Conservation (phyloP, 2,113 vertebrate species). For the Elanoides forficatus region DNA sequence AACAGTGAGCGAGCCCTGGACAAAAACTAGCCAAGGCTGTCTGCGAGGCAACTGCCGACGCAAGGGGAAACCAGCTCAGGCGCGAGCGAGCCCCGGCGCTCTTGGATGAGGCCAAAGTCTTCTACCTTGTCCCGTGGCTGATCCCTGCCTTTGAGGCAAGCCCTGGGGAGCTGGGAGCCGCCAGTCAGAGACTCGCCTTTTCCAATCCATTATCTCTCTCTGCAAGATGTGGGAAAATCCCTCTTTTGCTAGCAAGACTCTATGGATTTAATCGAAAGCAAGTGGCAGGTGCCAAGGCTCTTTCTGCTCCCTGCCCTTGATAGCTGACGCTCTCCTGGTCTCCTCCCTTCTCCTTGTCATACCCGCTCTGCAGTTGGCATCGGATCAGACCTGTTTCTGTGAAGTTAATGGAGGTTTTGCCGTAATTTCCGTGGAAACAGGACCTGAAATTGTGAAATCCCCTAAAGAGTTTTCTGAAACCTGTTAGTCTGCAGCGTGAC, state of each 20-base stretch:
- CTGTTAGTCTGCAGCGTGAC: neutral
- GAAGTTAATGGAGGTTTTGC: neutral
- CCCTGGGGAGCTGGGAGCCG: neutral
- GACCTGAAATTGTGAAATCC: neutral
- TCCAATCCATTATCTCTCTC: neutral
- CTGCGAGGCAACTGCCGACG: no score
- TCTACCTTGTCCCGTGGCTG: neutral
- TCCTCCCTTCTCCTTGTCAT: neutral
- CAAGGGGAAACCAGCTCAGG: neutral
- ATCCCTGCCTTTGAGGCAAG: neutral
- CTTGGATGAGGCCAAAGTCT: neutral
- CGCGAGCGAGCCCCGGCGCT: rapidly evolving
- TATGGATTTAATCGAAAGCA: neutral
- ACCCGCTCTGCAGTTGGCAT: neutral
- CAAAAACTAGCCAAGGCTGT: neutral
- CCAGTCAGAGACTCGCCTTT: neutral
- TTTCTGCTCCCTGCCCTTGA: neutral
- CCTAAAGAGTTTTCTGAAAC: neutral
- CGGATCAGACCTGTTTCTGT: neutral
- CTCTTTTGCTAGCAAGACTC: neutral
- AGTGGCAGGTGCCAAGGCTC: neutral
- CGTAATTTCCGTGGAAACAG: neutral
- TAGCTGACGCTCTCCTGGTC: neutral
- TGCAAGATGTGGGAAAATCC: neutral
- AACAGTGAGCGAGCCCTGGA: neutral